Percentiles rank a stretch among this genome's conserved stretches.
These are phyloP conservation scores for Antedon mediterranea DNA, from an alignment of 53 echinoderm and acorn worm genomes.

Conservation along the genomic window DNA sequence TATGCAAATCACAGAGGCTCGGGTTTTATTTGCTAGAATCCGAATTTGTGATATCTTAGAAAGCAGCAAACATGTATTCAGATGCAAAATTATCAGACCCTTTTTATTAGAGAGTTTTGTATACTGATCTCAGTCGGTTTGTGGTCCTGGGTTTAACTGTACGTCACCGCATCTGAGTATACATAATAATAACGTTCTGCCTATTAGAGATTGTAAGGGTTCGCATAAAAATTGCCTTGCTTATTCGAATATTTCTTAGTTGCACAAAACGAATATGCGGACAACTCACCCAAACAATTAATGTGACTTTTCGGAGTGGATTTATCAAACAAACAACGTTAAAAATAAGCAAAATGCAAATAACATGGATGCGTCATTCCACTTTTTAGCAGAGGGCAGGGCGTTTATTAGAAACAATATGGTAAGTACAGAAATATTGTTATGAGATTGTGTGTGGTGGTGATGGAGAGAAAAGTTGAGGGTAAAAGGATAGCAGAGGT, in stretches of 20 bases:
- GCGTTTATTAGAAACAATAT: too few relatives aligned
- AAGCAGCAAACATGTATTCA: neutral
- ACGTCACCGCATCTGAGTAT: neutral
- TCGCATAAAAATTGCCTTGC: neutral
- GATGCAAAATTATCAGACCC: neutral
- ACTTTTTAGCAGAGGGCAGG: too few relatives aligned
- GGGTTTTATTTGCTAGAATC: neutral
- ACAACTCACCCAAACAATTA: neutral
- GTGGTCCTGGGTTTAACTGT: neutral
- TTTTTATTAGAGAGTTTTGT: neutral
- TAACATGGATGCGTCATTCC: too few relatives aligned
- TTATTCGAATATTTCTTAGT: neutral
- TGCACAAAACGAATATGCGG: neutral
- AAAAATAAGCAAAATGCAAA: too few relatives aligned
- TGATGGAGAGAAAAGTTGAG: too few relatives aligned
- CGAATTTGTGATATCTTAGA: neutral
- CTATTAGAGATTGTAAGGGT: neutral
- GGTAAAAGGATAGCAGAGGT: too few relatives aligned
- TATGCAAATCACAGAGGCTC: neutral
- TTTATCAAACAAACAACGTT: too few relatives aligned
- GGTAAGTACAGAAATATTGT: too few relatives aligned
- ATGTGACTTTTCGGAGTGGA: too few relatives aligned
- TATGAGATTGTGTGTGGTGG: too few relatives aligned
- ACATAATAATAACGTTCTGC: neutral
- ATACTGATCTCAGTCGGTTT: too few relatives aligned